Evolutionary conservation across 2,113 vertebrate species (phyloP).

Genomic region (Syngnathus typhle): DNA sequence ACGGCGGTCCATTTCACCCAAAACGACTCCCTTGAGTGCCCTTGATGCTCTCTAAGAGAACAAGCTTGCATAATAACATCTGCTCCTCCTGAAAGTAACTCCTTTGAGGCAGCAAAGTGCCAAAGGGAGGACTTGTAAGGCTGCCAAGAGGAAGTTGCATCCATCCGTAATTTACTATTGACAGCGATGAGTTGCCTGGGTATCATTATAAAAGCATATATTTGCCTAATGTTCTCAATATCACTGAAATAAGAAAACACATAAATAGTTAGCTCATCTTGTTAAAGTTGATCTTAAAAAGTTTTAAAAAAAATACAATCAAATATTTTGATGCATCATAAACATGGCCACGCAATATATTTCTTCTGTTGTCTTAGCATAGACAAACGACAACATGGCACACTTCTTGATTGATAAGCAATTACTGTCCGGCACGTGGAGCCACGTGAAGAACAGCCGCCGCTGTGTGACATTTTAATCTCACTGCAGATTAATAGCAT

Average conservation of each 20-base stretch:
- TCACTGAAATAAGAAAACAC: not conserved
- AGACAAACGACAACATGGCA: constrained; percentile 59
- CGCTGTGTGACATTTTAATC: constrained; percentile 63
- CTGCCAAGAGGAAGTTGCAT: not conserved
- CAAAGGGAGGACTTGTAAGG: not conserved
- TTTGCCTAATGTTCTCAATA: not conserved
- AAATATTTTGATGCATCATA: constrained; percentile 56
- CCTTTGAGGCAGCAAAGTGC: not conserved
- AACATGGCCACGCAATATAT: constrained; percentile 43
- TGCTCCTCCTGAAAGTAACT: constrained; percentile 1
- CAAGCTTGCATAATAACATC: not conserved
- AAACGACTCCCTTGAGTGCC: not conserved
- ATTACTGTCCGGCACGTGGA: constrained; percentile 58
- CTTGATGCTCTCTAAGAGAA: not conserved
- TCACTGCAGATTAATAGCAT: constrained; percentile 62
- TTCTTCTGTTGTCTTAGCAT: constrained; percentile 59
- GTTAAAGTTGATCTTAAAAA: not conserved
- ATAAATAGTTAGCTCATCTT: no score
- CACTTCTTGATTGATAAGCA: constrained; percentile 68
- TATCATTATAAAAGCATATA: not conserved
- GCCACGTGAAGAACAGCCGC: constrained; percentile 53
- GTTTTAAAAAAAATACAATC: not conserved
- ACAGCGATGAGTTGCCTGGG: not conserved
- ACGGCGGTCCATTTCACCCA: no score
- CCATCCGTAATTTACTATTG: not conserved